These are phyloP conservation scores for Borostomias antarcticus DNA, from an alignment of 2,797 vertebrate species.

Conservation along the genomic window DNA sequence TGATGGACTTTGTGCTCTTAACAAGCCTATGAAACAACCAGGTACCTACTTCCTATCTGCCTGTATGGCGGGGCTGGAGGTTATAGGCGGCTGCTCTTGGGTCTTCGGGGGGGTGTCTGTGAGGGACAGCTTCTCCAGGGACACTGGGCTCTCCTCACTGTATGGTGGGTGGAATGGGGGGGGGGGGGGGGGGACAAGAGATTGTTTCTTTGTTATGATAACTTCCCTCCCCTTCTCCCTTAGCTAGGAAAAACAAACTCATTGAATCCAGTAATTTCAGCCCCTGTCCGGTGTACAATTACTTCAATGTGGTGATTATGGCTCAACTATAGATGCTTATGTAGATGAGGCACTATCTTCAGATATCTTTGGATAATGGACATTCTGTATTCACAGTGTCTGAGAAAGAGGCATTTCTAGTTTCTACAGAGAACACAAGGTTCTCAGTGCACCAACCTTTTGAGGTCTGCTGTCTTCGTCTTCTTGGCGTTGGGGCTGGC, in stretches of 20 bases:
- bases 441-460: constrained; percentile 50
- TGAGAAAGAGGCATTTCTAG: constrained; percentile 19
- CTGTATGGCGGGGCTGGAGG: constrained; percentile 33
- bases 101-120: constrained; percentile 58
- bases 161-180: constrained; percentile 6
- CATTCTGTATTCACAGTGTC: background rate
- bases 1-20: no score
- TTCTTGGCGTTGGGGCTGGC: constrained; percentile 59
- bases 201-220: background rate
- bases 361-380: constrained; percentile 17
- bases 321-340: constrained; percentile 56
- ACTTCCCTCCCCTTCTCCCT: background rate
- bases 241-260: constrained; percentile 35
- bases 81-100: constrained; percentile 39
- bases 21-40: no score
- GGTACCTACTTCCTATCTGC: constrained; percentile 68
- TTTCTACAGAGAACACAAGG: background rate
- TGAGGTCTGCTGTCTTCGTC: constrained; percentile 73
- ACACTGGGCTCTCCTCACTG: constrained; percentile 68
- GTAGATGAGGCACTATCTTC: constrained; percentile 4
- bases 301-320: constrained; percentile 54
- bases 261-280: constrained; percentile 50
- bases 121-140: constrained; percentile 77
- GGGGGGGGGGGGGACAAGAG: background rate
- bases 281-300: constrained; percentile 43